Conservation (phyloP, 2,113 vertebrate species). For the Oncorhynchus kisutch region DNA sequence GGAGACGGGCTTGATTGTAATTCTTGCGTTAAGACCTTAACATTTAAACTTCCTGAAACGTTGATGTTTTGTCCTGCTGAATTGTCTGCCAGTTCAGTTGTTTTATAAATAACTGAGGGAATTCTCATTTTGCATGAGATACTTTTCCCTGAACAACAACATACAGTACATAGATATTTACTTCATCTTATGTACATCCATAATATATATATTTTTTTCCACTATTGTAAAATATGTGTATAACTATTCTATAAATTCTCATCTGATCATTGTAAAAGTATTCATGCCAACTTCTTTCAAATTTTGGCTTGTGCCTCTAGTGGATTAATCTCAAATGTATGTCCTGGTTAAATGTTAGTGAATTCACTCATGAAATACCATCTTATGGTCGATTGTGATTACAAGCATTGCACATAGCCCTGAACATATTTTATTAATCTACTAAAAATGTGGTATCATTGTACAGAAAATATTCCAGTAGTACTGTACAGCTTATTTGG, state of each 20-base stretch:
- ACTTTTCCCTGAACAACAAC: background rate
- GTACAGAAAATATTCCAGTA: conserved; percentile 24
- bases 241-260: background rate
- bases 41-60: background rate
- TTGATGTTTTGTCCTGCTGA: conserved; percentile 8
- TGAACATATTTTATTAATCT: conserved; percentile 36
- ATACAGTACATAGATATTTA: background rate
- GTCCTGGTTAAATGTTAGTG: background rate
- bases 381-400: background rate
- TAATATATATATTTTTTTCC: too few relatives aligned
- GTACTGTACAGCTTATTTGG: conserved; percentile 19
- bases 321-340: background rate
- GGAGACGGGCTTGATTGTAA: conserved; percentile 35
- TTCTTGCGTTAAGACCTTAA: conserved; percentile 12
- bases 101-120: conserved; percentile 1
- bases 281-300: background rate
- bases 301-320: background rate
- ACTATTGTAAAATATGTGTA: background rate
- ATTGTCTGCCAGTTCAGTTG: background rate
- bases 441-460: conserved; percentile 33
- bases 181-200: too few relatives aligned
- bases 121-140: background rate
- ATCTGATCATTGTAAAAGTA: background rate
- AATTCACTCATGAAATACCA: background rate
- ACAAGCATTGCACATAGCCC: background rate